Evolutionary conservation across 2,888 invertebrate genomes (phyloP).

Genomic region (Ennomos quercinarius): DNA sequence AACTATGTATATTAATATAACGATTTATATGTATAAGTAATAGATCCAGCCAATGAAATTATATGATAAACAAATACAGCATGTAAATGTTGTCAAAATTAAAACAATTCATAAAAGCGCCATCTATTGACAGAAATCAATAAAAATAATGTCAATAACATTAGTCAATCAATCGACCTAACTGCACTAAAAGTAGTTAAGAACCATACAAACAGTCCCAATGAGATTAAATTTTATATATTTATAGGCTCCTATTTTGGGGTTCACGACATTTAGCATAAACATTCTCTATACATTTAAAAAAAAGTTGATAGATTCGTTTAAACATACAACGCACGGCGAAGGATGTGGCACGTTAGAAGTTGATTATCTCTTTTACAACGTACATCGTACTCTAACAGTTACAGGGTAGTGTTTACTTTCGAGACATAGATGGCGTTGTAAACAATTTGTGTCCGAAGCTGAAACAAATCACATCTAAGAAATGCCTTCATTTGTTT

Average conservation of each 20-base stretch:
- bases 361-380: neutral
- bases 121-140: conserved; percentile 13
- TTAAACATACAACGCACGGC: conserved; percentile 45
- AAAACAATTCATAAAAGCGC: conserved; percentile 10
- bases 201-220: conserved; percentile 41
- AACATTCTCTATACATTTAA: conserved; percentile 42
- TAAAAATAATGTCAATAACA: conserved; percentile 1
- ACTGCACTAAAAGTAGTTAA: conserved; percentile 33
- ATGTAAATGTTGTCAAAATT: neutral
- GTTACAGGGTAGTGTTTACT: neutral
- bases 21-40: conserved; percentile 1
- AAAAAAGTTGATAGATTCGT: conserved; percentile 61
- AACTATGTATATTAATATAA: neutral
- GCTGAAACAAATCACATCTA: too few species aligned
- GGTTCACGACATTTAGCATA: conserved; percentile 52
- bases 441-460: neutral
- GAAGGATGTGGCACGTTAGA: conserved; percentile 6
- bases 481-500: too few species aligned
- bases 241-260: conserved; percentile 56
- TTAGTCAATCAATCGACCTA: conserved; percentile 44
- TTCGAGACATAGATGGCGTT: conserved; percentile 5
- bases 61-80: neutral
- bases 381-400: too few species aligned
- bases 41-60: neutral
- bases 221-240: conserved; percentile 44